Evolutionary conservation across 2,888 invertebrate genomes (phyloP).

Genomic region (Limnephilus lunatus): DNA sequence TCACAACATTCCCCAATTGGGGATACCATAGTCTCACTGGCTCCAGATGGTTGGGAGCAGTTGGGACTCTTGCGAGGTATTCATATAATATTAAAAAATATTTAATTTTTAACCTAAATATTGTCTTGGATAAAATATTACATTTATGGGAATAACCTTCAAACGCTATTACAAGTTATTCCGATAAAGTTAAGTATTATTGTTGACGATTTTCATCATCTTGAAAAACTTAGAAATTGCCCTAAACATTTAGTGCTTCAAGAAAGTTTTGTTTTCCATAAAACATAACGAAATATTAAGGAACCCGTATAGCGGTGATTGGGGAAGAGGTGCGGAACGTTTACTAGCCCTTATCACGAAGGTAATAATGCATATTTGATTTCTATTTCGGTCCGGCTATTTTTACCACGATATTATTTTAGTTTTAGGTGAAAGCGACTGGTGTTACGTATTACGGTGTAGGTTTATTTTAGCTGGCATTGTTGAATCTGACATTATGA

Average conservation of each 20-base stretch:
- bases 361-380: conserved; percentile 41
- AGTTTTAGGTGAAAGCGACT: neutral
- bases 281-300: neutral
- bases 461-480: neutral
- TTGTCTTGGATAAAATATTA: too few species aligned
- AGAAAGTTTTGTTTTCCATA: neutral
- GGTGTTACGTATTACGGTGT: neutral
- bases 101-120: too few species aligned
- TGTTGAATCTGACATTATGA: neutral
- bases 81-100: too few species aligned
- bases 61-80: too few species aligned
- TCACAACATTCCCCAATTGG: too few species aligned
- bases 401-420: conserved; percentile 25
- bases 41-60: too few species aligned
- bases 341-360: conserved; percentile 49
- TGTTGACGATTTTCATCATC: neutral
- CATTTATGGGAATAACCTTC: too few species aligned
- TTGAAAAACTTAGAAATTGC: neutral
- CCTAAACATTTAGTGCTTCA: neutral
- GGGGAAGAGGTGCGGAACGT: conserved; percentile 40
- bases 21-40: too few species aligned
- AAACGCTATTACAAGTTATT: too few species aligned
- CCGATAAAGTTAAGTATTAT: neutral
- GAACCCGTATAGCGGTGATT: neutral
- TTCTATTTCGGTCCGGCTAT: conserved; percentile 34